phyloP scores from a whole-genome alignment of 2,888 invertebrate genomes.

The Saturnia japonica region DNA sequence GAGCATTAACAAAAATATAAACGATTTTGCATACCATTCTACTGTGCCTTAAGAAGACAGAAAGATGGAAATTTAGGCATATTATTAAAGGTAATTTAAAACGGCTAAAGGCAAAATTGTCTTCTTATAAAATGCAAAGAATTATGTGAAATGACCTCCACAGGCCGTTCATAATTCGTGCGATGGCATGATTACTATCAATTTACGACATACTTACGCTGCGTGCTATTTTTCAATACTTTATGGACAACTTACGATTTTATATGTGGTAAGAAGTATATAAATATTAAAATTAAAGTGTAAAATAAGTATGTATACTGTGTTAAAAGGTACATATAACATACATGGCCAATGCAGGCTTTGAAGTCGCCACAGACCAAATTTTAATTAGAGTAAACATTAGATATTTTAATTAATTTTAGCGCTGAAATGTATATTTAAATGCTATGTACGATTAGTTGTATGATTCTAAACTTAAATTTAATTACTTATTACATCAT shows the following conservation, averaged over 20 bases:
- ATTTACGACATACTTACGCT: slow-evolving; percentile 46
- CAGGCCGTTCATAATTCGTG: slow-evolving; percentile 55
- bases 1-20: slow-evolving; percentile 27
- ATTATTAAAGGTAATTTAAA: slow-evolving; percentile 58
- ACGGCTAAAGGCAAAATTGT: slow-evolving; percentile 32
- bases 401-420: not conserved
- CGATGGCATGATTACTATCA: slow-evolving; percentile 52
- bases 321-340: not conserved
- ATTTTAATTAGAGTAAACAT: not conserved
- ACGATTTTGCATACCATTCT: slow-evolving; percentile 18
- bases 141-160: slow-evolving; percentile 55
- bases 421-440: not conserved
- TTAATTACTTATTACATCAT: too few species aligned
- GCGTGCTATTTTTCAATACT: slow-evolving; percentile 3
- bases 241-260: slow-evolving; percentile 10
- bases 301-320: not conserved
- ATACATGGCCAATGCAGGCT: not conserved
- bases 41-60: slow-evolving; percentile 1
- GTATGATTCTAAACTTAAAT: too few species aligned
- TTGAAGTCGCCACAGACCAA: not conserved
- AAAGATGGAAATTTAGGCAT: slow-evolving; percentile 22
- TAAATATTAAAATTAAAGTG: not conserved
- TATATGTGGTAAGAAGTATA: not conserved
- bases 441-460: too few species aligned
- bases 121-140: slow-evolving; percentile 54